Base-by-base conservation (phyloP, 64 coral and sea anemone species). In the Catalaphyllia jardinei region DNA sequence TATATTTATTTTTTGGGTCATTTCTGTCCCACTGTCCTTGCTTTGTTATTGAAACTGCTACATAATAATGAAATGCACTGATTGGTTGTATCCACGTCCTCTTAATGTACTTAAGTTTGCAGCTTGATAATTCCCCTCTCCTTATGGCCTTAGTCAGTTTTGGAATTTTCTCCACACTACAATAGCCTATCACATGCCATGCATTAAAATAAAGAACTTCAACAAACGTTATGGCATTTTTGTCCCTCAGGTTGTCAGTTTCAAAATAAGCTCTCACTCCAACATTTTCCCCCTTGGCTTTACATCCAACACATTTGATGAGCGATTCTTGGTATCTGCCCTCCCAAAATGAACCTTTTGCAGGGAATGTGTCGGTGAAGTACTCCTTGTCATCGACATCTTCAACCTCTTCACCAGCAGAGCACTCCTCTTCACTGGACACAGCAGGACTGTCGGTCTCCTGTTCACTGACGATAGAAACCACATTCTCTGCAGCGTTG, bases 201-300 rank as follows among this genome's bases (percentile, higher is more conserved):
- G 69, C 69, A 72, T 27, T 25, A 72, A 25, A 72, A 72, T 30
- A 72, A 2, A 72, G 2, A 29, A 72, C 27, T 72, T n/a, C n/a
- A n/a, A 29, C n/a, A 72, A 72, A 72, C 69, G 31, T 72, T 29
- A 72, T 72, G 6, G 69, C 25, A 29, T 72, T 72, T 72, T n/a
- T 72, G 69, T 72, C 69, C 29, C 67, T 72, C 25, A 72, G 30
- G 25, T 30, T 72, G 69, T 72, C 69, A 72, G 69, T 72, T 72
- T 72, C 69, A 72, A 72, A 72, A 72, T 25, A 72, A 72, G 69
- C 29, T 72, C 25, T 29, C 69, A 72, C 69, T 30, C 13, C n/a
- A 29, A 72, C 25, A 72, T 72, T 30, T 72, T 72, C 25, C 69
- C 27, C n/a, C 2, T 31, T 28, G 31, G 67, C 24, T 72, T 72